Conservation (phyloP, 2,888 invertebrate genomes). For the Watsonalla cultraria region DNA sequence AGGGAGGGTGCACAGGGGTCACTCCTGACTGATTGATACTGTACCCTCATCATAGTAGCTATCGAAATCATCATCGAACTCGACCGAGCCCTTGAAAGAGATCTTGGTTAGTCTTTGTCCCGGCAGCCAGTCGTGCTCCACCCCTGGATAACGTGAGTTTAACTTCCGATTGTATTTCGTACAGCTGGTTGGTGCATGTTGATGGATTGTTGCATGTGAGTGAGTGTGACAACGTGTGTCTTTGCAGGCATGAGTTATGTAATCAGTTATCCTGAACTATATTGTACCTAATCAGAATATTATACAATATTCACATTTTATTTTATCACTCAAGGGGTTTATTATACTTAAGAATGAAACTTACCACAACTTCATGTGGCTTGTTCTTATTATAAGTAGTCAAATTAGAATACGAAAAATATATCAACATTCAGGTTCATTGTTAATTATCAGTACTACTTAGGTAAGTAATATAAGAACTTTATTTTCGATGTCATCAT, state of each 20-base stretch:
- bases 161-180: conserved; percentile 50
- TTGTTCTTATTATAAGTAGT: conserved; percentile 18
- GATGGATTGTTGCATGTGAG: conserved; percentile 21
- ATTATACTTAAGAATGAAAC: conserved; percentile 18
- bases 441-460: no score
- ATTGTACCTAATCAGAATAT: not conserved
- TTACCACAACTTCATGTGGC: conserved; percentile 50
- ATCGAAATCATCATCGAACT: conserved; percentile 75
- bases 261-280: conserved; percentile 10
- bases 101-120: conserved; percentile 76
- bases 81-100: conserved; percentile 71
- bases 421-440: not conserved
- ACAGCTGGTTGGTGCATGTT: conserved; percentile 21
- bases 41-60: conserved; percentile 72
- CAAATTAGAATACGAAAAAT: conserved; percentile 5
- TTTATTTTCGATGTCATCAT: no score
- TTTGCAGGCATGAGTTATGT: conserved; percentile 41
- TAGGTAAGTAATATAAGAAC: no score
- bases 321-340: no score
- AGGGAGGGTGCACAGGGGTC: conserved; percentile 56
- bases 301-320: no score
- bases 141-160: conserved; percentile 68
- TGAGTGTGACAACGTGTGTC: conserved; percentile 27
- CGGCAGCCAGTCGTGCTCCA: conserved; percentile 74
- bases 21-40: conserved; percentile 59